A percentile compares a stretch with the other conserved stretches of the same genome.
Conservation (phyloP, 2,888 invertebrate species). For the Andricus quercusramuli region DNA sequence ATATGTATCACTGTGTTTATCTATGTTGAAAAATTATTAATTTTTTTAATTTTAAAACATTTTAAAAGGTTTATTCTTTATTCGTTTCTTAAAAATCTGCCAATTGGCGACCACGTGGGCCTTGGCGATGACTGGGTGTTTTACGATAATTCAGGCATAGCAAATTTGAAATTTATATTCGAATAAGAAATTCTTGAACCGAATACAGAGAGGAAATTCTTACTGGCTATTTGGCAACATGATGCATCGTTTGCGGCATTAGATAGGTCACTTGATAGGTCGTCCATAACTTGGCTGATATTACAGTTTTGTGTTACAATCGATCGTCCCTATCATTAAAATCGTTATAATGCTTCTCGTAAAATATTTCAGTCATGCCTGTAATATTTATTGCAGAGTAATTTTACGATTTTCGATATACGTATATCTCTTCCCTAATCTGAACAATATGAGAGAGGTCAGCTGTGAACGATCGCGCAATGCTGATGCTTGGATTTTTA, state of each 20-base stretch:
- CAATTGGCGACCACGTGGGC: too few relatives aligned
- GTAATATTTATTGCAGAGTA: constrained; percentile 14
- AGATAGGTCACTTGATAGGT: constrained; percentile 32
- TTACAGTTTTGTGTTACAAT: constrained; percentile 35
- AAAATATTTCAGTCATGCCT: constrained; percentile 30
- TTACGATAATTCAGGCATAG: background rate
- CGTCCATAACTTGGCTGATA: constrained; percentile 21
- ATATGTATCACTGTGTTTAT: too few relatives aligned
- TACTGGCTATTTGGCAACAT: background rate
- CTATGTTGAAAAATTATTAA: too few relatives aligned
- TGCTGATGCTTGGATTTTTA: constrained; percentile 1
- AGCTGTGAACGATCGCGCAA: background rate
- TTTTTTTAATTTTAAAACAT: too few relatives aligned
- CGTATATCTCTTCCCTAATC: background rate
- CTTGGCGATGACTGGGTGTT: too few relatives aligned
- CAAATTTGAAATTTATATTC: background rate
- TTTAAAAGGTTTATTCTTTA: too few relatives aligned
- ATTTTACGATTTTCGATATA: constrained; percentile 21
- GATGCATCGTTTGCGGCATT: constrained; percentile 19
- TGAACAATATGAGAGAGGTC: constrained; percentile 3
- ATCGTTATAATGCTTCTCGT: background rate
- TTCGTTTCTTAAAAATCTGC: too few relatives aligned
- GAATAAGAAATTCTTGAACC: background rate
- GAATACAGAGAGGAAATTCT: background rate
- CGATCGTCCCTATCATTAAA: constrained; percentile 27